These are phyloP conservation scores for Megalops cyprinoides DNA, from an alignment of 2,797 vertebrate genomes.

Conservation along the genomic window DNA sequence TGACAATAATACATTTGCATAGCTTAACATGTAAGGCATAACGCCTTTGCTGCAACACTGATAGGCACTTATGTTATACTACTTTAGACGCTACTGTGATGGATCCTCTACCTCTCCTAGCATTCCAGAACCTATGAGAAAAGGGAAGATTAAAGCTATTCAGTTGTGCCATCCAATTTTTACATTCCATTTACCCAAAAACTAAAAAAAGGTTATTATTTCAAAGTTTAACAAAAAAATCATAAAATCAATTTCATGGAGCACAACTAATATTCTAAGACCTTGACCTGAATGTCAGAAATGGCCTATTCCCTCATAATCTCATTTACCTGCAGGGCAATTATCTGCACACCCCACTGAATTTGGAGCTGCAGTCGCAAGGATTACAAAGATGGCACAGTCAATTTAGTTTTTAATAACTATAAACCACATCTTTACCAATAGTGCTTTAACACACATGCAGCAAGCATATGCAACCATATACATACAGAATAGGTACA, in stretches of 20 bases:
- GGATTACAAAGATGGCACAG: slow-evolving; percentile 5
- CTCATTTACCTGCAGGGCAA: slow-evolving; percentile 10
- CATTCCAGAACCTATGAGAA: too few relatives aligned
- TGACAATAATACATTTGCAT: too few relatives aligned
- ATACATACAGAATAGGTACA: too few relatives aligned
- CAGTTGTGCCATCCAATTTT: not conserved
- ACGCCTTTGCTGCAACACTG: too few relatives aligned
- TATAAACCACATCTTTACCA: not conserved
- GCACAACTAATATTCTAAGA: slow-evolving; percentile 14
- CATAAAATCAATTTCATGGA: not conserved
- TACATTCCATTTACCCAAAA: not conserved
- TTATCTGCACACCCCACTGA: slow-evolving; percentile 2
- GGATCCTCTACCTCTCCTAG: not conserved
- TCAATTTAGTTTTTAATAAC: slow-evolving; percentile 20
- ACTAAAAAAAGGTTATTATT: not conserved
- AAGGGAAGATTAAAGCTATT: too few relatives aligned
- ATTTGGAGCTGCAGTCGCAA: slow-evolving; percentile 14
- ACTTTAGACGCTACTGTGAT: not conserved
- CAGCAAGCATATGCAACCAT: not conserved
- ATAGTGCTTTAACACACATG: not conserved
- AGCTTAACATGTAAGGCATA: too few relatives aligned
- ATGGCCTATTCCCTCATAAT: slow-evolving; percentile 12
- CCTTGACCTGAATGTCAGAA: slow-evolving; percentile 16
- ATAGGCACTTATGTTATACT: too few relatives aligned
- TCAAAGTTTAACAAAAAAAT: not conserved